Evolutionary conservation across 2,888 invertebrate species (phyloP), one percentile per base, ranked within the genome.

Genomic region (Drosophila colorata): DNA sequence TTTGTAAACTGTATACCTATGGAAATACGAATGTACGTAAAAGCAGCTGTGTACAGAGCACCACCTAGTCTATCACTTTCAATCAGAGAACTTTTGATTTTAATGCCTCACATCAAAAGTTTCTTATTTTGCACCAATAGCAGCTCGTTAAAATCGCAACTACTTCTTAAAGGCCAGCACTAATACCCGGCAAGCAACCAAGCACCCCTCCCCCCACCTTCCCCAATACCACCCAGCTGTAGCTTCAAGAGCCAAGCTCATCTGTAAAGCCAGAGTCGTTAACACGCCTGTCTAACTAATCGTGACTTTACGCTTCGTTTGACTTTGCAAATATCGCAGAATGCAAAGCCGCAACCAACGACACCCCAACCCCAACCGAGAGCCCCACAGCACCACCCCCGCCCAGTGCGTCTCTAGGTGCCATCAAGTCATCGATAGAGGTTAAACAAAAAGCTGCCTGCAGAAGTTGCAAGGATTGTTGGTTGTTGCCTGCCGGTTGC

Each of bases 301-400:
- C 90, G 90, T 90, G 88, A 90, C 90, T 90, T 90, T 87, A 90
- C 89, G 90, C 90, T 90, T 90, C 90, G 90, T 90, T 90, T 88
- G 89, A 82, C 83, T 90, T 90, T 81, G 80, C 90, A 90, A 90
- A 90, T 88, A 90, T 82, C 82, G 77, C 80, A 60, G 87, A 87
- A 86, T 86, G 69, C 75, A 70, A 77, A 70, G 47, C 53, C 48
- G 20, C 47, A 59, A 33, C 35, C 16, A 46, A 4, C 7, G 23
- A 1, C 14, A 25, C 31, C 8, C 0, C 11, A 0, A 18, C 9
- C 20, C n/a, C 8, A 20, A 51, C 1, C n/a, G n/a, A n/a, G n/a
- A n/a, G n/a, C 2, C 7, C 11, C 40, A 41, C 18, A 28, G 2
- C n/a, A 16, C 46, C 56, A 40, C 2, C 6, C 20, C n/a, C 35